phyloP scores from a whole-genome alignment of 30 jellyfish, hydroid and myxozoan species.

The Kudoa iwatai region DNA sequence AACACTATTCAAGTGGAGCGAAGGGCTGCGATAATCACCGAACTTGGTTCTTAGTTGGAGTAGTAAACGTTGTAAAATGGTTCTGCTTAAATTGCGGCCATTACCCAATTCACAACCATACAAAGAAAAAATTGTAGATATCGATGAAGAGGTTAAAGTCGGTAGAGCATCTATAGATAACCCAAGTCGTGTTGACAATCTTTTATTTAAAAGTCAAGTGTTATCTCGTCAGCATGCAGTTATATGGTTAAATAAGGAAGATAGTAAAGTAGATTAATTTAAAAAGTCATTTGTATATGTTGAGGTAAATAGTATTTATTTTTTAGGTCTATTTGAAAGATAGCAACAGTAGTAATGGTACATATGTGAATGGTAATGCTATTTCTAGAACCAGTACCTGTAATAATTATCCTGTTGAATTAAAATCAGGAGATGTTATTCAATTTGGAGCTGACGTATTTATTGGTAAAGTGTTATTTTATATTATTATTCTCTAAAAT shows the following conservation, averaged over 20 bases:
- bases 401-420: slow-evolving; percentile 28
- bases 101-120: slow-evolving; percentile 49
- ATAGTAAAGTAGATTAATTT: slow-evolving; percentile 5
- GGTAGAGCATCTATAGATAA: slow-evolving; percentile 26
- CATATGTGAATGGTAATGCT: slow-evolving; percentile 22
- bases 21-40: too few species aligned
- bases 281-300: neutral
- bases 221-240: slow-evolving; percentile 49
- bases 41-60: too few species aligned
- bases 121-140: slow-evolving; percentile 11
- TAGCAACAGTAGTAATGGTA: slow-evolving; percentile 69
- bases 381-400: slow-evolving; percentile 30
- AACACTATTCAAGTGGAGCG: too few species aligned
- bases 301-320: neutral
- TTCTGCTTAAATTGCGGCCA: too few species aligned
- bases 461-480: too few species aligned
- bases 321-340: slow-evolving; percentile 32
- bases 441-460: slow-evolving; percentile 83
- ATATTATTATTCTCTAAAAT: too few species aligned
- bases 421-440: slow-evolving; percentile 26
- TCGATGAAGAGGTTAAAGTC: slow-evolving; percentile 18
- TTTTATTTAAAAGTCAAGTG: slow-evolving; percentile 27
- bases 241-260: slow-evolving; percentile 37
- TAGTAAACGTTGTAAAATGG: too few species aligned
- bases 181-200: slow-evolving; percentile 8